Evolutionary conservation across 2,113 vertebrate genomes (phyloP).

Genomic region (Benitochromis conjunctus): DNA sequence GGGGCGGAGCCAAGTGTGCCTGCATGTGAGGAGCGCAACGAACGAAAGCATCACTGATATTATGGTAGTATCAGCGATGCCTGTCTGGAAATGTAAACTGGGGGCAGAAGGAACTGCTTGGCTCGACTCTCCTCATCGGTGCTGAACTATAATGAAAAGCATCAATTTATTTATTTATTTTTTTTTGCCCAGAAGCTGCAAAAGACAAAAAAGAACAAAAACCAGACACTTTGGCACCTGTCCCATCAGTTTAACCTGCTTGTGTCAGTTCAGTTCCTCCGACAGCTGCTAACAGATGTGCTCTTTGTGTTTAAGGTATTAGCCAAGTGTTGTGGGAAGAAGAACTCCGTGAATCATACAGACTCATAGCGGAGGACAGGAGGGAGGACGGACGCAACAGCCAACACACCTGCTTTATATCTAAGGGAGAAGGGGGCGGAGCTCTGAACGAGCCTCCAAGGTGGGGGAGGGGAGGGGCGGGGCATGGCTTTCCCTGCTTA

Average conservation of each 20-base stretch:
- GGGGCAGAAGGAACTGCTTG: not conserved
- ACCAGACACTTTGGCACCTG: not conserved
- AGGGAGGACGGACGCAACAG: conserved; percentile 22
- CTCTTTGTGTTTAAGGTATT: conserved; percentile 77
- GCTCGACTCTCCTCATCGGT: not conserved
- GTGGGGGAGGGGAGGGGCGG: conserved; percentile 46
- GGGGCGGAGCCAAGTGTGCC: not conserved
- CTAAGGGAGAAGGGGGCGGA: conserved; percentile 35
- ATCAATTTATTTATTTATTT: not conserved
- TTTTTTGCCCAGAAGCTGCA: too few relatives aligned
- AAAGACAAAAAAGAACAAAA: too few relatives aligned
- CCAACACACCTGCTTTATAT: conserved; percentile 69
- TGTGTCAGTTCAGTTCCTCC: rapidly evolving
- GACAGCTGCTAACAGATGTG: not conserved
- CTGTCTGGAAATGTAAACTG: not conserved
- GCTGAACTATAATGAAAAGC: not conserved
- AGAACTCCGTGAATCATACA: conserved; percentile 54
- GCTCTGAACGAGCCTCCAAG: conserved; percentile 28
- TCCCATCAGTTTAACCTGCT: not conserved
- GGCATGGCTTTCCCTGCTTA: conserved; percentile 58
- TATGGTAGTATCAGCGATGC: not conserved
- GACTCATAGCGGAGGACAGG: conserved; percentile 22
- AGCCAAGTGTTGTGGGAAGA: conserved; percentile 39
- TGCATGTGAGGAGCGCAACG: rapidly evolving
- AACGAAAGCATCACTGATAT: not conserved